Conservation (phyloP, 2,113 vertebrate species). For the Peromyscus maniculatus region DNA sequence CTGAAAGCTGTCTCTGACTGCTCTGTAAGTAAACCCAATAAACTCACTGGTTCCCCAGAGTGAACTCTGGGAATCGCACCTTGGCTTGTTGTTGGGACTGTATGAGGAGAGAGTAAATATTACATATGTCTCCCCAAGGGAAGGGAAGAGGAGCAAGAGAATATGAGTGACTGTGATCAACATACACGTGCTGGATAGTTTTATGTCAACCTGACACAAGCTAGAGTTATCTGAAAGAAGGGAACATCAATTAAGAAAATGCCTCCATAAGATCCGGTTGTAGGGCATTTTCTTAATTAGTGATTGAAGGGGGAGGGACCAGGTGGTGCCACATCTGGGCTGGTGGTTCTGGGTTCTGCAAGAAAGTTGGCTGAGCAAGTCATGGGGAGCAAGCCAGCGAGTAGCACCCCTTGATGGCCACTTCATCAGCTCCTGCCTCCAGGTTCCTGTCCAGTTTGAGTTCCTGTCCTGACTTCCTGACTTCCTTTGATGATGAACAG, state of each 20-base stretch:
- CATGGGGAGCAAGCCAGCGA: not conserved
- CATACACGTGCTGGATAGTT: not conserved
- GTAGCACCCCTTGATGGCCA: not conserved
- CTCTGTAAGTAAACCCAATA: not conserved
- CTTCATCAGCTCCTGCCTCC: not conserved
- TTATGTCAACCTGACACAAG: not conserved
- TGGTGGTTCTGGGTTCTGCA: not conserved
- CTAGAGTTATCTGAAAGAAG: not conserved
- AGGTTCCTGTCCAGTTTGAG: not conserved
- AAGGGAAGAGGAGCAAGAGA: not conserved
- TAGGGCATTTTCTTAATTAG: not conserved
- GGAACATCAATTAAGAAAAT: not conserved
- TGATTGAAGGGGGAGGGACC: not conserved
- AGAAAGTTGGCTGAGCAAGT: not conserved
- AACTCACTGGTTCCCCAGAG: not conserved
- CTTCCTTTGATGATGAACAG: not conserved
- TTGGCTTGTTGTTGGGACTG: not conserved
- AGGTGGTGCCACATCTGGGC: not conserved
- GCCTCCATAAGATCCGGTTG: not conserved
- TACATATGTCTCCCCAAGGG: not conserved
- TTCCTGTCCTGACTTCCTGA: not conserved
- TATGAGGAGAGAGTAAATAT: not conserved
- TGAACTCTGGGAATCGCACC: not conserved
- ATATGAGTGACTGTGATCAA: not conserved
- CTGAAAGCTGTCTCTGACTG: not conserved